Conservation (phyloP, 1,140 invertebrate genomes). For the Lysiphlebus fabarum region DNA sequence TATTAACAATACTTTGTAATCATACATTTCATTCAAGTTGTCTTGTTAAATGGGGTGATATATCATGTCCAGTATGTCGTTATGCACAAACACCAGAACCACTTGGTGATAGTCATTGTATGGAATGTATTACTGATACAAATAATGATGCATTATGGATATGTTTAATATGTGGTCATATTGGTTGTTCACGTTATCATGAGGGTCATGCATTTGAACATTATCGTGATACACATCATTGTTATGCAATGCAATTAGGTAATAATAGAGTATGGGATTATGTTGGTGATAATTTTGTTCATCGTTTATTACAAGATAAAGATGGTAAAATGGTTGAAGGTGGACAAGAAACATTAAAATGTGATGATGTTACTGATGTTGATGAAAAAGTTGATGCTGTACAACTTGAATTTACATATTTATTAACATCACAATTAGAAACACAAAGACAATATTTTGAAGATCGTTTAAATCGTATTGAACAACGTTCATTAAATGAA, state of each 20-base stretch:
- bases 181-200: conserved; percentile 81
- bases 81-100: conserved; percentile 93
- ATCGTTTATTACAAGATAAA: conserved; percentile 93
- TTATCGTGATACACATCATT: conserved; percentile 92
- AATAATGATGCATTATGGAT: conserved; percentile 89
- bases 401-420: conserved; percentile 93
- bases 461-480: conserved; percentile 69
- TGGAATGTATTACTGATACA: conserved; percentile 68
- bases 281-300: conserved; percentile 94
- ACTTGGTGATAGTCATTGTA: conserved; percentile 77
- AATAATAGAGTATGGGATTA: conserved; percentile 99
- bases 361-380: conserved; percentile 44
- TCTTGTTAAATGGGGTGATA: conserved; percentile 94
- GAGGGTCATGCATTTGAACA: conserved; percentile 77
- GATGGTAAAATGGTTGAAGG: conserved; percentile 92
- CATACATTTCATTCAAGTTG: conserved; percentile 96
- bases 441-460: conserved; percentile 92
- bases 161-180: conserved; percentile 96
- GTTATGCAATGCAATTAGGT: conserved; percentile 93
- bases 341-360: conserved; percentile 51
- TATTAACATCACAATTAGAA: conserved; percentile 95
- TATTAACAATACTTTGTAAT: conserved; percentile 96
- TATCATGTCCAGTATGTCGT: conserved; percentile 72
- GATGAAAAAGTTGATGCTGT: conserved; percentile 92
- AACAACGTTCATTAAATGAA: conserved; percentile 55